Evolutionary conservation across 1,140 invertebrate species (phyloP).

Genomic region (Nephila pilipes): DNA sequence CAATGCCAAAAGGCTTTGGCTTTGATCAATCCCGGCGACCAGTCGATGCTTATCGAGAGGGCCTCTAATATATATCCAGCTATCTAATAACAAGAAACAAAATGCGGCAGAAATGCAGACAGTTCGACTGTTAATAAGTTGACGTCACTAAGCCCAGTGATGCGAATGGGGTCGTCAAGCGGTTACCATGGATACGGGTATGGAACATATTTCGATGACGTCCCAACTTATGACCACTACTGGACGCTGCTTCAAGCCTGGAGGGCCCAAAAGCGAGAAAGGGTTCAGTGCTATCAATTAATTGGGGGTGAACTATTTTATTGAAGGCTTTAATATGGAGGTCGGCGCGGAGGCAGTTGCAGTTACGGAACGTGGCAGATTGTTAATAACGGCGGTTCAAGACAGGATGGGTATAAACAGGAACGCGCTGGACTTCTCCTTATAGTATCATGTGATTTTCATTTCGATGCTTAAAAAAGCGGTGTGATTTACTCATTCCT

Average conservation of each 20-base stretch:
- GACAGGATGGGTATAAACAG: background rate
- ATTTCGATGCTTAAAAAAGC: too few species aligned
- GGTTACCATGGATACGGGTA: slow-evolving; percentile 67
- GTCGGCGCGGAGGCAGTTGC: background rate
- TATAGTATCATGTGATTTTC: too few species aligned
- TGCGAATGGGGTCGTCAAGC: slow-evolving; percentile 73
- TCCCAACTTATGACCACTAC: slow-evolving; percentile 74
- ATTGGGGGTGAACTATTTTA: slow-evolving; percentile 60
- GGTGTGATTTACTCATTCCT: too few species aligned
- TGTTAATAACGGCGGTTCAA: slow-evolving; percentile 3
- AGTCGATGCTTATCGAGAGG: background rate
- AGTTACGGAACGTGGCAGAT: slow-evolving; percentile 8
- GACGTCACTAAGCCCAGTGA: slow-evolving; percentile 71
- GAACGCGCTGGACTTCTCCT: too few species aligned
- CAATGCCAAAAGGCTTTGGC: background rate
- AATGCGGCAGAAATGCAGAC: slow-evolving; percentile 75
- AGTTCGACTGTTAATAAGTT: slow-evolving; percentile 76
- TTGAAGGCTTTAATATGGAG: slow-evolving; percentile 44
- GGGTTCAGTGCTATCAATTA: slow-evolving; percentile 61
- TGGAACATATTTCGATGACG: slow-evolving; percentile 77
- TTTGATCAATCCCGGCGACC: too few species aligned
- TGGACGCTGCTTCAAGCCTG: slow-evolving; percentile 50
- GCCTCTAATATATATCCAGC: slow-evolving; percentile 29
- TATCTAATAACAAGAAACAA: slow-evolving; percentile 61
- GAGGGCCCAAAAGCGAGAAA: slow-evolving; percentile 41